Evolutionary conservation across 2,888 invertebrate species (phyloP).

Genomic region (Phlogophora meticulosa): DNA sequence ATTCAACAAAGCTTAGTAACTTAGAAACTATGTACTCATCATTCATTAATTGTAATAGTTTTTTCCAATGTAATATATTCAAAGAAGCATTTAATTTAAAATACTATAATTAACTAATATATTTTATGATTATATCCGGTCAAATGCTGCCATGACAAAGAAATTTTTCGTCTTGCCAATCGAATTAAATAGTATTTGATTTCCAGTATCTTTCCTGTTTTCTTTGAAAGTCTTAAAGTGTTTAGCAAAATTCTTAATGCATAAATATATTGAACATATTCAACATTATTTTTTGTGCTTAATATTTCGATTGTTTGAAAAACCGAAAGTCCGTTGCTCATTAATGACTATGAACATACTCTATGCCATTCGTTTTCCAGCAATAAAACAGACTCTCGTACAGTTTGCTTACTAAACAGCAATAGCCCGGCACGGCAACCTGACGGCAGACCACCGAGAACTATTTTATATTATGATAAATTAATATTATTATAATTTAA

Average conservation of each 20-base stretch:
- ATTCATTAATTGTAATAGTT: slow-evolving; percentile 3
- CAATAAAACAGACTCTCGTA: too few relatives aligned
- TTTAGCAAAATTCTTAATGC: neutral
- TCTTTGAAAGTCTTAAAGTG: neutral
- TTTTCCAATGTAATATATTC: slow-evolving; percentile 12
- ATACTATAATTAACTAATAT: slow-evolving; percentile 30
- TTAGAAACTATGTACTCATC: neutral
- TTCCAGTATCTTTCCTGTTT: neutral
- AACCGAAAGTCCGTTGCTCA: too few relatives aligned
- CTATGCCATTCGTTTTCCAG: too few relatives aligned
- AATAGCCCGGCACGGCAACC: too few relatives aligned
- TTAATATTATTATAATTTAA: too few relatives aligned
- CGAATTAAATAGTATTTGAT: neutral
- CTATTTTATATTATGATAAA: too few relatives aligned
- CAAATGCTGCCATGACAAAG: slow-evolving; percentile 50
- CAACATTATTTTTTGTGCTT: too few relatives aligned
- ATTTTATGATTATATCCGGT: slow-evolving; percentile 57
- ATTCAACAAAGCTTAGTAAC: neutral
- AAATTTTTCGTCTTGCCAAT: slow-evolving; percentile 42
- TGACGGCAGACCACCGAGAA: too few relatives aligned
- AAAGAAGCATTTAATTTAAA: slow-evolving; percentile 11
- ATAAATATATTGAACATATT: too few relatives aligned
- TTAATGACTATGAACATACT: too few relatives aligned
- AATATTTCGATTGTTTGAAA: too few relatives aligned
- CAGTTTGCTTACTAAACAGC: too few relatives aligned